phyloP scores from a whole-genome alignment of 2,797 vertebrate genomes.

The Eulemur mongoz region DNA sequence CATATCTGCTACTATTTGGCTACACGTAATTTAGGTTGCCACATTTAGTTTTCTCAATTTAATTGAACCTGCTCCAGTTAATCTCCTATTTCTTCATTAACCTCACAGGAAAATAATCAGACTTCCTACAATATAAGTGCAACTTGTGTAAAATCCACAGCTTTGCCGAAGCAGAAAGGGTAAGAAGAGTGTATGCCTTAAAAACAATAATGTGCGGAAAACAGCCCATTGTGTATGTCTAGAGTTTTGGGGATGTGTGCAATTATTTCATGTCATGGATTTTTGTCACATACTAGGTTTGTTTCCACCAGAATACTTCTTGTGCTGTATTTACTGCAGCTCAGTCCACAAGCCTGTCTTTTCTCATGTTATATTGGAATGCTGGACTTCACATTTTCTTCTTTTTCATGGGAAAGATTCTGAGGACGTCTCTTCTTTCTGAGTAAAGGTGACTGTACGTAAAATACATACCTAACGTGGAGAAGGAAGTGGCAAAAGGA shows the following conservation, averaged over 20 bases:
- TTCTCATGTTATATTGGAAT: background rate
- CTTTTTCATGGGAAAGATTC: conserved; percentile 71
- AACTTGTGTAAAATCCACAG: conserved; percentile 15
- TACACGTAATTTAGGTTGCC: background rate
- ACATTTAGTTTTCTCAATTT: conserved; percentile 53
- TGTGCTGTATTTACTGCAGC: background rate
- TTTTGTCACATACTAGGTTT: background rate
- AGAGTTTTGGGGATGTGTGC: background rate
- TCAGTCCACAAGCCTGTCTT: background rate
- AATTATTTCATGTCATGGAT: background rate
- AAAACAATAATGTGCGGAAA: background rate
- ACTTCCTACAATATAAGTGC: background rate
- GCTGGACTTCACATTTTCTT: conserved; percentile 81
- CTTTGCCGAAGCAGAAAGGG: background rate
- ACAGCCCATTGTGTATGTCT: background rate
- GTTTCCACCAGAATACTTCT: conserved; percentile 22
- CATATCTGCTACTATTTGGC: background rate
- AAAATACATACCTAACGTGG: conserved; percentile 85
- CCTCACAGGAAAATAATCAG: conserved; percentile 39
- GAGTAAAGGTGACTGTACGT: conserved; percentile 82
- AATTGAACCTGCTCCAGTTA: conserved; percentile 16
- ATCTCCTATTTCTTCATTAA: conserved; percentile 28
- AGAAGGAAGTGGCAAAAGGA: conserved; percentile 69
- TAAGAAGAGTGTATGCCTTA: background rate
- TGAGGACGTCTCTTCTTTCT: conserved; percentile 81